phyloP scores from a whole-genome alignment of 2,888 invertebrate species.

The Pardosa pseudoannulata region DNA sequence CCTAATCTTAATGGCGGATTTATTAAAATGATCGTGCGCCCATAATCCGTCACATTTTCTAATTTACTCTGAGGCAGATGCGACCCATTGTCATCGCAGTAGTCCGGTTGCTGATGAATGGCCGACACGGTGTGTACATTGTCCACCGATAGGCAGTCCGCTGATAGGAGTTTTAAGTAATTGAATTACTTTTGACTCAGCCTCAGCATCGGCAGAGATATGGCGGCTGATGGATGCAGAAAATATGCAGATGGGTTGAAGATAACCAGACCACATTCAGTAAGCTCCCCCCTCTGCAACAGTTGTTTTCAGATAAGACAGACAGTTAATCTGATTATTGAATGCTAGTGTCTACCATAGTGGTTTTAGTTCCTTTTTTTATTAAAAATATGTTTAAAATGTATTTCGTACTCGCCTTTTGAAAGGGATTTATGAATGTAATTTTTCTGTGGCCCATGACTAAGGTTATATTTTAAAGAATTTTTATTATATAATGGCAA shows the following conservation, averaged over 20 bases:
- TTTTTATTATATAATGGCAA: too few relatives aligned
- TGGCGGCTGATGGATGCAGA: slow-evolving; percentile 37
- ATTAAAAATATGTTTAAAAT: too few relatives aligned
- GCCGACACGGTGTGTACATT: slow-evolving; percentile 34
- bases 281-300: not conserved
- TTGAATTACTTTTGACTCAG: slow-evolving; percentile 63
- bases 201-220: slow-evolving; percentile 5
- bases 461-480: too few relatives aligned
- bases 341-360: not conserved
- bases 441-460: too few relatives aligned
- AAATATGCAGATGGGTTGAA: slow-evolving; percentile 40
- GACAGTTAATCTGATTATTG: not conserved
- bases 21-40: slow-evolving; percentile 73
- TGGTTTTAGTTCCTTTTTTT: not conserved
- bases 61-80: slow-evolving; percentile 72
- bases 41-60: slow-evolving; percentile 74
- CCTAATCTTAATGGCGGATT: slow-evolving; percentile 74
- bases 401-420: too few relatives aligned
- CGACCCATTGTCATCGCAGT: slow-evolving; percentile 39
- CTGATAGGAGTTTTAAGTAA: slow-evolving; percentile 41
- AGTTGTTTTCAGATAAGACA: not conserved
- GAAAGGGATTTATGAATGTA: too few relatives aligned
- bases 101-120: slow-evolving; percentile 38
- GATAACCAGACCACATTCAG: slow-evolving; percentile 3
- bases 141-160: slow-evolving; percentile 1